These are phyloP conservation scores for Taenaris catops DNA, from an alignment of 2,888 invertebrate genomes.

Conservation along the genomic window DNA sequence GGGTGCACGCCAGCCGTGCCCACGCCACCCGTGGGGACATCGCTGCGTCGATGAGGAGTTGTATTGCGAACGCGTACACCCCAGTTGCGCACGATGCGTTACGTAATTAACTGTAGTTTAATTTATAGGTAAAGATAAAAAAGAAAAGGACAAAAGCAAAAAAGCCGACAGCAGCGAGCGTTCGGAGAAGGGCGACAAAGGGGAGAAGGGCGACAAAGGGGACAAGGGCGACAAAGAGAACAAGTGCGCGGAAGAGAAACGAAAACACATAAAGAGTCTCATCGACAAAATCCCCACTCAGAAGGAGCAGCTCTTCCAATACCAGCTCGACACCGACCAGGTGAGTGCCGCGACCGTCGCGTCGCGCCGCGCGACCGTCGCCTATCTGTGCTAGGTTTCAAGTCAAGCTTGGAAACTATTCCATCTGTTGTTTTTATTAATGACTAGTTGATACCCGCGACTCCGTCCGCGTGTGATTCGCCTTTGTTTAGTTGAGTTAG, in stretches of 20 bases:
- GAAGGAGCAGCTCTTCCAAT: slow-evolving; percentile 97
- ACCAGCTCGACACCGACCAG: slow-evolving; percentile 92
- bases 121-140: slow-evolving; percentile 48
- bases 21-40: no score
- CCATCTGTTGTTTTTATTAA: no score
- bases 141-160: slow-evolving; percentile 39
- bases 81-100: no score
- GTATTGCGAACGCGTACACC: no score
- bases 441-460: no score
- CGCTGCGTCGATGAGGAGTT: no score
- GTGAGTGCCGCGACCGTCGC: slow-evolving; percentile 30
- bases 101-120: no score
- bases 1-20: no score
- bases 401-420: no score
- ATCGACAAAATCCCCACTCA: slow-evolving; percentile 99
- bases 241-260: slow-evolving; percentile 94
- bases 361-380: neutral
- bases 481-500: no score
- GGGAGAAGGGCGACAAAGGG: slow-evolving; percentile 41
- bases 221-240: slow-evolving; percentile 65
- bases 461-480: no score
- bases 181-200: slow-evolving; percentile 35
- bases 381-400: neutral
- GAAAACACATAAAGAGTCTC: slow-evolving; percentile 96
- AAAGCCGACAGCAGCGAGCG: slow-evolving; percentile 2